A percentile compares a stretch with the other conserved stretches of the same genome.
Evolutionary conservation across 2,888 invertebrate genomes (phyloP).

Genomic region (Temnothorax ravouxi): DNA sequence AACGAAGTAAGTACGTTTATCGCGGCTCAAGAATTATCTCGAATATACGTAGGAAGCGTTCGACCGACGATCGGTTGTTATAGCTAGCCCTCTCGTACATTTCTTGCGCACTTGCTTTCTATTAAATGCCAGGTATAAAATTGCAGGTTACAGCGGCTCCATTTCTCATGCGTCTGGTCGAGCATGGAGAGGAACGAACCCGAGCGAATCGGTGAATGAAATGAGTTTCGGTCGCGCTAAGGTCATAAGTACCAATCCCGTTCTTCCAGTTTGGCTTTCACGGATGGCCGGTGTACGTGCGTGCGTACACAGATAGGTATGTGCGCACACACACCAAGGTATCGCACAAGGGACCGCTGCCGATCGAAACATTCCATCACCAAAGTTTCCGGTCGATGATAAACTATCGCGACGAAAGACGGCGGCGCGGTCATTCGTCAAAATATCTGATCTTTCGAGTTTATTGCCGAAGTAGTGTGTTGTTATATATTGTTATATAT

Average conservation of each 20-base stretch:
- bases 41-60: constrained; percentile 32
- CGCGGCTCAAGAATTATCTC: constrained; percentile 39
- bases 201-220: constrained; percentile 73
- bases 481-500: not conserved
- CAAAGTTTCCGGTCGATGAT: constrained; percentile 66
- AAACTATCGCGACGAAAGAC: constrained; percentile 58
- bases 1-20: constrained; percentile 30
- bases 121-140: constrained; percentile 74
- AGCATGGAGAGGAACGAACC: constrained; percentile 56
- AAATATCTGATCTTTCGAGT: constrained; percentile 54
- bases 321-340: constrained; percentile 18
- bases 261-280: constrained; percentile 72
- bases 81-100: constrained; percentile 52
- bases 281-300: constrained; percentile 16
- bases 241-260: constrained; percentile 74
- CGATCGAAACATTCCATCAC: constrained; percentile 59
- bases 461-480: constrained; percentile 1
- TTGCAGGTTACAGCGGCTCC: constrained; percentile 69
- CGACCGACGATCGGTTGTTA: constrained; percentile 37
- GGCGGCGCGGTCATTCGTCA: constrained; percentile 59
- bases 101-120: constrained; percentile 70
- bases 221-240: constrained; percentile 74
- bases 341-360: constrained; percentile 50
- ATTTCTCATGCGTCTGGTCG: constrained; percentile 67
- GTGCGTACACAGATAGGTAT: not conserved